A percentile compares a stretch with the other conserved stretches of the same genome.
phyloP scores from a whole-genome alignment of 2,888 invertebrate genomes.

The Cephus runcator region DNA sequence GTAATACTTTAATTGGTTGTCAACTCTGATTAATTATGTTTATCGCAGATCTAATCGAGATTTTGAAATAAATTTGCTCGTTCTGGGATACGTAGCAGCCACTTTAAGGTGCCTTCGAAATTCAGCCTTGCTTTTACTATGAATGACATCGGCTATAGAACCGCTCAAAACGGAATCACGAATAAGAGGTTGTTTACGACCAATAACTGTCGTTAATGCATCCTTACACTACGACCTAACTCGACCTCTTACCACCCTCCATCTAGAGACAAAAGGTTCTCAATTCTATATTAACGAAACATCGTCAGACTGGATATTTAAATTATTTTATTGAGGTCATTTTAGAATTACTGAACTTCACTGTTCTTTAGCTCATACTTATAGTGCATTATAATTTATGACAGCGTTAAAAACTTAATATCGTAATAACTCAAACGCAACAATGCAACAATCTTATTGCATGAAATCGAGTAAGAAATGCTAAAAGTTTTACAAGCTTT shows the following conservation, averaged over 20 bases:
- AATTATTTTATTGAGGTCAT: neutral
- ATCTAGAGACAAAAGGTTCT: neutral
- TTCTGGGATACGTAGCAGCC: neutral
- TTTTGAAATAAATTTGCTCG: neutral
- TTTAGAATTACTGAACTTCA: neutral
- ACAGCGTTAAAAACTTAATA: neutral
- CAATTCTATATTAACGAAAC: neutral
- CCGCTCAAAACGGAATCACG: constrained; percentile 12
- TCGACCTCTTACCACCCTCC: constrained; percentile 4
- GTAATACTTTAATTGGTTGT: neutral
- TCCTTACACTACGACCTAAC: constrained; percentile 15
- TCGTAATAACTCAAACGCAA: neutral
- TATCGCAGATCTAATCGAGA: neutral
- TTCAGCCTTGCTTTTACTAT: neutral
- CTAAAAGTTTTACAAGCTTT: neutral
- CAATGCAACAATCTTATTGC: neutral
- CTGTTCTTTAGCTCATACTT: neutral
- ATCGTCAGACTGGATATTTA: neutral
- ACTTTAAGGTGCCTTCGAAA: neutral
- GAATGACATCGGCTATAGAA: constrained; percentile 6
- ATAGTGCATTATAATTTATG: neutral
- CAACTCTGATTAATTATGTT: neutral
- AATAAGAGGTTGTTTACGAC: constrained; percentile 22
- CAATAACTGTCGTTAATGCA: constrained; percentile 21
- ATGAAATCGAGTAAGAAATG: neutral